Base-by-base conservation (phyloP, 2,113 vertebrate genomes). In the Oxyruncus cristatus region DNA sequence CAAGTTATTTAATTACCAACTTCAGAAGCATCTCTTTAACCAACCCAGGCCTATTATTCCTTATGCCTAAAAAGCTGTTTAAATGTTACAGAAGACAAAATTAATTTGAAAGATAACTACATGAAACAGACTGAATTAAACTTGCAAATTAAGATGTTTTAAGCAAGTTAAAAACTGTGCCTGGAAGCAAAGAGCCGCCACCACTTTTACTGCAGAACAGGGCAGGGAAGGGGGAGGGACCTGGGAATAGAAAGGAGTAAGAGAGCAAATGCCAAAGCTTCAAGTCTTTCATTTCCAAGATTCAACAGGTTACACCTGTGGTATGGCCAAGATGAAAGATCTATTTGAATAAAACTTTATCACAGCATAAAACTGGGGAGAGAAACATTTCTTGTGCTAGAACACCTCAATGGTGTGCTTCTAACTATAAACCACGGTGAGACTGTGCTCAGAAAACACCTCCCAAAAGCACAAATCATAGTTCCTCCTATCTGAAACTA, bases 61-160 rank as follows among this genome's bases (percentile, higher is more conserved):
- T 92, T 80, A 42, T 24, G 56, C 49, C 72, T 82, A 82, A 87
- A 95, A 96, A 92, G 86, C 85, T 58, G 66, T 83, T 95, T 90
- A 90, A 93, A 78, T 24, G 46, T 88, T 94, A 89, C 0, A 93
- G 68, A 81, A 92, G 92, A 85, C 87, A 92, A 93, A 93, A 95
- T 65, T 93, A 91, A 95, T 94, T 82, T 94, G 91, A 84, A 75
- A 96, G 92, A 95, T 94, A 97, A 85, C 81, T 80, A 88, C 73
- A 91, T 74, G 86, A 91, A 94, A 92, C 73, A 81, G 89, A 87
- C 50, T 11, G 15, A 90, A 96, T 96, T 96, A 92, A 95, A 95
- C 73, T 95, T 95, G 94, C 94, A 95, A 97, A 97, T 96, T 70
- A 89, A 89, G 89, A 84, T 71, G 91, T 95, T 91, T 91, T 80